Evolutionary conservation across 2,888 invertebrate species (phyloP).

Genomic region (Cerceris ruficornis): DNA sequence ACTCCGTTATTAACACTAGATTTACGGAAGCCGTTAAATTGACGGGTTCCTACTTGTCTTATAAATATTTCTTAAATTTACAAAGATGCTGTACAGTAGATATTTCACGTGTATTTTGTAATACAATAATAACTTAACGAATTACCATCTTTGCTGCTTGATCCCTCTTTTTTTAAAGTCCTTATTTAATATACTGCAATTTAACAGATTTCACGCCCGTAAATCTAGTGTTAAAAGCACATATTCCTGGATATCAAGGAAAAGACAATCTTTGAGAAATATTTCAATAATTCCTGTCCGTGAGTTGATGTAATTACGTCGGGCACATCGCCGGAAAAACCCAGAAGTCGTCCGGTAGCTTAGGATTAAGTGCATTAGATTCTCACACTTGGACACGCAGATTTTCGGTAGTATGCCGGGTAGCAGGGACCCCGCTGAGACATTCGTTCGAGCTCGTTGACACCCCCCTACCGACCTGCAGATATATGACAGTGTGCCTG

Average conservation of each 20-base stretch:
- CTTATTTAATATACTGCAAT: too few species aligned
- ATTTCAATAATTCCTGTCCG: background rate
- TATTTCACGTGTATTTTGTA: too few species aligned
- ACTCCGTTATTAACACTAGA: too few species aligned
- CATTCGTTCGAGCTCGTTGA: constrained; percentile 74
- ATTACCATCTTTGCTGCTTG: too few species aligned
- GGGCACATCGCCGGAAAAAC: background rate
- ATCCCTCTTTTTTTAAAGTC: too few species aligned
- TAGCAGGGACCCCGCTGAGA: constrained; percentile 73
- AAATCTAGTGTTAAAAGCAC: too few species aligned
- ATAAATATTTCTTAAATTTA: too few species aligned
- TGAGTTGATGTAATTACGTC: background rate
- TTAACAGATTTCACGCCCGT: too few species aligned
- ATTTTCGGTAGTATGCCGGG: constrained; percentile 63
- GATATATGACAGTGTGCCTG: constrained; percentile 69
- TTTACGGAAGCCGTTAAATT: too few species aligned
- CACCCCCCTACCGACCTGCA: constrained; percentile 72
- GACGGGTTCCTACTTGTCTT: too few species aligned
- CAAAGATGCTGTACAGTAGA: too few species aligned
- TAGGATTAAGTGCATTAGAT: constrained; percentile 54
- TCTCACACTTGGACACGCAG: constrained; percentile 67
- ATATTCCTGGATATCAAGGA: background rate
- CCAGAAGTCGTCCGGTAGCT: constrained; percentile 15
- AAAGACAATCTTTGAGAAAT: background rate
- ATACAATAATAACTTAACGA: too few species aligned